Evolutionary conservation across 2,888 invertebrate species (phyloP).

Genomic region (Drosophila picticornis): DNA sequence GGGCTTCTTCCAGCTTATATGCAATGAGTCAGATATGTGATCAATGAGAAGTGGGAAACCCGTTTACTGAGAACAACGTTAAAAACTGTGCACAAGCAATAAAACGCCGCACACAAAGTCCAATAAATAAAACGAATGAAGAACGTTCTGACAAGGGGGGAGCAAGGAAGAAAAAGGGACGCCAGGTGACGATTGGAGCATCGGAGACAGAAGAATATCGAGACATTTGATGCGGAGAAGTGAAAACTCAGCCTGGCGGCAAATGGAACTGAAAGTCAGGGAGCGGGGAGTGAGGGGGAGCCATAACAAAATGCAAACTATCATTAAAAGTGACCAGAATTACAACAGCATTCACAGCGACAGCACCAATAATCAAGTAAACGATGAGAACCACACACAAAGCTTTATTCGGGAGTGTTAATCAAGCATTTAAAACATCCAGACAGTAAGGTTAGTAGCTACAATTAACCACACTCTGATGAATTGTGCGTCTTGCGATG

Average conservation of each 20-base stretch:
- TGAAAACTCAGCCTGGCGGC: conserved; percentile 72
- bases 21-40: conserved; percentile 55
- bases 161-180: neutral
- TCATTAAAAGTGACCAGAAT: conserved; percentile 77
- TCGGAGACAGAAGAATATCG: conserved; percentile 2
- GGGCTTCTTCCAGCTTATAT: neutral
- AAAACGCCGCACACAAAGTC: conserved; percentile 56
- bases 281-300: neutral
- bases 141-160: neutral
- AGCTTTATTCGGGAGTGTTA: conserved; percentile 55
- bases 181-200: neutral
- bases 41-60: conserved; percentile 58
- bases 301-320: conserved; percentile 62
- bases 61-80: conserved; percentile 56
- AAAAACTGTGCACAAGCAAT: conserved; percentile 73
- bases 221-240: conserved; percentile 38
- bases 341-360: conserved; percentile 37
- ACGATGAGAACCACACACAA: conserved; percentile 37
- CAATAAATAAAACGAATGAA: conserved; percentile 28
- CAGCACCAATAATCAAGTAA: conserved; percentile 22
- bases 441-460: neutral
- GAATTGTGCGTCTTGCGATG: neutral
- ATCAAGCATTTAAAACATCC: conserved; percentile 50
- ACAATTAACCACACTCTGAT: neutral
- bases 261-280: conserved; percentile 70